Evolutionary conservation across 2,888 invertebrate genomes (phyloP).

Genomic region (Aradus depressus): DNA sequence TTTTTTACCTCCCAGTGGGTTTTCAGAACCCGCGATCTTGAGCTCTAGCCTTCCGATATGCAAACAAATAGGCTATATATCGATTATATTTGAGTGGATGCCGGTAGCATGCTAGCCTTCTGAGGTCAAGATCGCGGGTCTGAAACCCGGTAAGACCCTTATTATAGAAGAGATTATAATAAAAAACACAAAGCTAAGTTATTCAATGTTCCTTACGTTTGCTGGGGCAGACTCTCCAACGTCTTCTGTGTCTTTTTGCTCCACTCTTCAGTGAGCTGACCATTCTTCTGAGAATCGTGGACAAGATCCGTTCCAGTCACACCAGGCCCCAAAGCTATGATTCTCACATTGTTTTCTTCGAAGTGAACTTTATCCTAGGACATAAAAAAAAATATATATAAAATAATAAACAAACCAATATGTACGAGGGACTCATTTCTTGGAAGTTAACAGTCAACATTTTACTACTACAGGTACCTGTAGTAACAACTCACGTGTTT

Average conservation of each 20-base stretch:
- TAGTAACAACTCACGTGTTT: too few species aligned
- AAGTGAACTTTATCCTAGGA: slow-evolving; percentile 13
- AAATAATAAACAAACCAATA: not conserved
- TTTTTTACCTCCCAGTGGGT: too few species aligned
- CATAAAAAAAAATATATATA: not conserved
- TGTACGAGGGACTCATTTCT: too few species aligned
- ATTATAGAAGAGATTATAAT: not conserved
- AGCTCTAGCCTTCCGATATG: too few species aligned
- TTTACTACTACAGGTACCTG: too few species aligned
- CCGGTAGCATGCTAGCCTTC: too few species aligned
- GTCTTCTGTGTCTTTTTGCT: slow-evolving; percentile 10
- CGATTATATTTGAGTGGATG: too few species aligned
- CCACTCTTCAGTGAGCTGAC: slow-evolving; percentile 17
- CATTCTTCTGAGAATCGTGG: not conserved
- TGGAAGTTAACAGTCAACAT: too few species aligned
- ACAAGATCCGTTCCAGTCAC: slow-evolving; percentile 18
- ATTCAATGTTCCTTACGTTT: slow-evolving; percentile 14
- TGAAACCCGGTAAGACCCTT: too few species aligned
- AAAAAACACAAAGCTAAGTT: not conserved
- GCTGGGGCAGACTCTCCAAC: slow-evolving; percentile 14
- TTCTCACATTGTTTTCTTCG: slow-evolving; percentile 9
- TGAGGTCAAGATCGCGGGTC: too few species aligned
- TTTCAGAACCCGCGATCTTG: too few species aligned
- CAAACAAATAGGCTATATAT: too few species aligned
- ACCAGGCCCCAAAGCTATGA: slow-evolving; percentile 20